These are phyloP conservation scores for Saccostrea glomerata DNA, from an alignment of 1,140 invertebrate genomes.

Conservation along the genomic window DNA sequence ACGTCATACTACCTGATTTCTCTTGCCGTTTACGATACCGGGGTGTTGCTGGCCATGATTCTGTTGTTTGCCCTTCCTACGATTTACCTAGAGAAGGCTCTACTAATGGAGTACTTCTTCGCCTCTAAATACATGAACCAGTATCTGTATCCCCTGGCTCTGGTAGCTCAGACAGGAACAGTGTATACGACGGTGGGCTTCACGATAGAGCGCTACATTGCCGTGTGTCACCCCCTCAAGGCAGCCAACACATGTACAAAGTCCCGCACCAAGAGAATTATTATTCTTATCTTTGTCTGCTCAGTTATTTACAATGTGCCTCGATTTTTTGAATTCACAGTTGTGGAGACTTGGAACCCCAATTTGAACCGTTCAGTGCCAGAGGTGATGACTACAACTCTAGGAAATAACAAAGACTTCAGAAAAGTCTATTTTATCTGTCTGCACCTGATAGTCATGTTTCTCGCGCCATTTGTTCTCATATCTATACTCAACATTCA, in stretches of 20 bases:
- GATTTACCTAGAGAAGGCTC: slow-evolving; percentile 89
- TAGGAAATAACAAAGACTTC: slow-evolving; percentile 82
- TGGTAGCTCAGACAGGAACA: slow-evolving; percentile 89
- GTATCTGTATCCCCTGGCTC: slow-evolving; percentile 82
- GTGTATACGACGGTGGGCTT: slow-evolving; percentile 91
- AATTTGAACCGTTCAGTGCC: slow-evolving; percentile 57
- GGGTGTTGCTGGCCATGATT: slow-evolving; percentile 85
- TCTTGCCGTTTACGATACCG: slow-evolving; percentile 75
- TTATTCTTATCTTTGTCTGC: slow-evolving; percentile 83
- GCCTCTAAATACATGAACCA: slow-evolving; percentile 80
- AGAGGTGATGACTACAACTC: slow-evolving; percentile 44
- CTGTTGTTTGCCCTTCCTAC: slow-evolving; percentile 86
- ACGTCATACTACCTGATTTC: slow-evolving; percentile 77
- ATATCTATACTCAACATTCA: slow-evolving; percentile 86
- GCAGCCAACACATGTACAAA: slow-evolving; percentile 89
- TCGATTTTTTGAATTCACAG: slow-evolving; percentile 78
- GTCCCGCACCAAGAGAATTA: slow-evolving; percentile 82
- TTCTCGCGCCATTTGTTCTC: slow-evolving; percentile 84
- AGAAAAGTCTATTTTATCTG: slow-evolving; percentile 84
- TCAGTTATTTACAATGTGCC: slow-evolving; percentile 84
- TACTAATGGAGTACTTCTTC: slow-evolving; percentile 84
- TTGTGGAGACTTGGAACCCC: slow-evolving; percentile 43
- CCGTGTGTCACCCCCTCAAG: slow-evolving; percentile 87
- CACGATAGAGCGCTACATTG: slow-evolving; percentile 88
- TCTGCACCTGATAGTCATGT: slow-evolving; percentile 83